A percentile compares a stretch with the other conserved stretches of the same genome.
Evolutionary conservation across 2,888 invertebrate genomes (phyloP).

Genomic region (Sceliomorpha sp.): DNA sequence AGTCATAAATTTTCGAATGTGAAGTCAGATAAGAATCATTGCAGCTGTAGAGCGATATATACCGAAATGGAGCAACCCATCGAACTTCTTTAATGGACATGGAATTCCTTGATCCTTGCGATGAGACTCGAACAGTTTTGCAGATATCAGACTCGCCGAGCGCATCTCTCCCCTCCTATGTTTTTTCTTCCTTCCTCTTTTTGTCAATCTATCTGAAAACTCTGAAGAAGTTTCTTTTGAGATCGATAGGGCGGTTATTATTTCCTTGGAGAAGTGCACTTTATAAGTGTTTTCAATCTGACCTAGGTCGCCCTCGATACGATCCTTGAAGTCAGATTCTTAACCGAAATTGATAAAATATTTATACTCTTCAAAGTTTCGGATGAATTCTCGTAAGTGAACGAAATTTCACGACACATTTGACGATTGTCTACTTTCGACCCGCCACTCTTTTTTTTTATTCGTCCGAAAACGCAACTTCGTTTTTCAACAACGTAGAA

Average conservation of each 20-base stretch:
- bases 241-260: slow-evolving; percentile 36
- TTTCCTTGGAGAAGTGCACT: slow-evolving; percentile 21
- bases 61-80: slow-evolving; percentile 15
- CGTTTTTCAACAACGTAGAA: no score
- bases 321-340: slow-evolving; percentile 13
- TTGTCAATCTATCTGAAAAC: slow-evolving; percentile 42
- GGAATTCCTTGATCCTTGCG: slow-evolving; percentile 38
- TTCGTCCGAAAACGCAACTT: no score
- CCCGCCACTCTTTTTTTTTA: no score
- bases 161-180: slow-evolving; percentile 2
- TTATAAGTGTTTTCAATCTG: slow-evolving; percentile 24
- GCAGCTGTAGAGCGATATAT: slow-evolving; percentile 14
- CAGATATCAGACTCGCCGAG: slow-evolving; percentile 21
- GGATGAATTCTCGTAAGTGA: neutral
- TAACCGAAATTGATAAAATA: slow-evolving; percentile 12
- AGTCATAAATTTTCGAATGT: slow-evolving; percentile 9
- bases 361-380: slow-evolving; percentile 15
- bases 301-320: slow-evolving; percentile 4
- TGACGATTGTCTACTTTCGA: no score
- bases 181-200: no score
- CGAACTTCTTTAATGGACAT: slow-evolving; percentile 45
- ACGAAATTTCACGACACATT: neutral
- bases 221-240: slow-evolving; percentile 27
- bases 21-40: slow-evolving; percentile 26
- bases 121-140: slow-evolving; percentile 28